phyloP scores from a whole-genome alignment of 2,113 vertebrate genomes.

The Sitta europaea region DNA sequence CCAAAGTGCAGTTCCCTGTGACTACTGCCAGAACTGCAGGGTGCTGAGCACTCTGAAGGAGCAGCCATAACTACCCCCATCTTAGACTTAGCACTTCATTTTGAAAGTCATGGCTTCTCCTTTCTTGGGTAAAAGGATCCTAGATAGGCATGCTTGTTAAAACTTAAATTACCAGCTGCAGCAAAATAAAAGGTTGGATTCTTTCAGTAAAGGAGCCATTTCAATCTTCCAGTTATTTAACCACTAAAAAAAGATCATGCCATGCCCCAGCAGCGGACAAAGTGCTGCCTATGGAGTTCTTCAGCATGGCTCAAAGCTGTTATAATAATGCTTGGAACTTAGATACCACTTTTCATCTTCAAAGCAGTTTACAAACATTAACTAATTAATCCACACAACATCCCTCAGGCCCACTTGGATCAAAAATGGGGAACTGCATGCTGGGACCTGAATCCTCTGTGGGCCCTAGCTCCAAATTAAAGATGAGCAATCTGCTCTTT shows the following conservation, averaged over 20 bases:
- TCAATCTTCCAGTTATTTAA: conserved; percentile 57
- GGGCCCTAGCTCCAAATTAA: conserved; percentile 59
- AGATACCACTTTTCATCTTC: conserved; percentile 70
- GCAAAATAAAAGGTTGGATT: conserved; percentile 20
- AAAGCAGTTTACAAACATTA: conserved; percentile 70
- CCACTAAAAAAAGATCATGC: conserved; percentile 45
- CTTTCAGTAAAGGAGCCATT: conserved; percentile 32
- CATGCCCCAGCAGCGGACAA: conserved; percentile 50
- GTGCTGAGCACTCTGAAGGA: neutral
- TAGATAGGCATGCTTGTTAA: conserved; percentile 12
- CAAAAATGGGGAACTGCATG: conserved; percentile 56
- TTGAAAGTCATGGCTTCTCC: neutral
- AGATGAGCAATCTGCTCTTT: conserved; percentile 50
- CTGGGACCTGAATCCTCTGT: conserved; percentile 51
- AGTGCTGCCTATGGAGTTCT: conserved; percentile 62
- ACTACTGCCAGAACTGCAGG: neutral
- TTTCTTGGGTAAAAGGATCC: conserved; percentile 16
- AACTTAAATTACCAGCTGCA: conserved; percentile 57
- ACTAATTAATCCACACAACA: conserved; percentile 69
- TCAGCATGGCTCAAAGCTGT: conserved; percentile 55
- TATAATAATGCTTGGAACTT: conserved; percentile 63
- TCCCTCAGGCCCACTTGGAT: conserved; percentile 62
- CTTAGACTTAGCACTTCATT: neutral
- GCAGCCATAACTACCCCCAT: neutral
- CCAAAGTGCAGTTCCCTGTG: neutral